phyloP scores from a whole-genome alignment of 2,888 invertebrate genomes.

The Empis livida region DNA sequence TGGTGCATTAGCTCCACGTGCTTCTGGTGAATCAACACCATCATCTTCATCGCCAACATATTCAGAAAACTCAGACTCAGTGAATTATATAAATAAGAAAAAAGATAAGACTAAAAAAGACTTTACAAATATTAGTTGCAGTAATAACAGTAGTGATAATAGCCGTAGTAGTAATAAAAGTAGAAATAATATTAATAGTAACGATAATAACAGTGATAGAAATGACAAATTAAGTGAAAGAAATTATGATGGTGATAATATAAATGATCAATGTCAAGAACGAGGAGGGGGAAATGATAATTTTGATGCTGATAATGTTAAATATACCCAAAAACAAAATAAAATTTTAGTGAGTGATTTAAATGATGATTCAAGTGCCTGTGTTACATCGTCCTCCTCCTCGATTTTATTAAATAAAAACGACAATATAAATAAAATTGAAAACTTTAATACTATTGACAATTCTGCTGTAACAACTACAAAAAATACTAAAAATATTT shows the following conservation, averaged over 20 bases:
- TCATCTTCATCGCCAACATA: slow-evolving; percentile 35
- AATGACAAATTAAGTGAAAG: slow-evolving; percentile 11
- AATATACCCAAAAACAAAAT: slow-evolving; percentile 8
- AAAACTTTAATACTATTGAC: slow-evolving; percentile 3
- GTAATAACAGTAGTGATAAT: slow-evolving; percentile 14
- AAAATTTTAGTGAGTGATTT: slow-evolving; percentile 9
- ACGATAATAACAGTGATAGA: slow-evolving; percentile 16
- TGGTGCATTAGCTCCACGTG: slow-evolving; percentile 34
- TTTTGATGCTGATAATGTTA: neutral
- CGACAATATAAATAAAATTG: too few species aligned
- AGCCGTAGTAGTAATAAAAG: slow-evolving; percentile 30
- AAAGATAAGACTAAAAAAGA: slow-evolving; percentile 17
- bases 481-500: slow-evolving; percentile 10
- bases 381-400: slow-evolving; percentile 18
- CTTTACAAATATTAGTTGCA: slow-evolving; percentile 5
- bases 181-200: slow-evolving; percentile 21
- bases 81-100: slow-evolving; percentile 21
- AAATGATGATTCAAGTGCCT: slow-evolving; percentile 17
- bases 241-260: slow-evolving; percentile 8
- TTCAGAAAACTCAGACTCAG: slow-evolving; percentile 27
- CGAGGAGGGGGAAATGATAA: slow-evolving; percentile 13
- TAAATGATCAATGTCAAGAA: slow-evolving; percentile 9
- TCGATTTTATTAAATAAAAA: slow-evolving; percentile 6
- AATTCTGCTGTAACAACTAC: slow-evolving; percentile 10
- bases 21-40: slow-evolving; percentile 36